phyloP scores from a whole-genome alignment of 2,888 invertebrate genomes.

The Microctonus brassicae region DNA sequence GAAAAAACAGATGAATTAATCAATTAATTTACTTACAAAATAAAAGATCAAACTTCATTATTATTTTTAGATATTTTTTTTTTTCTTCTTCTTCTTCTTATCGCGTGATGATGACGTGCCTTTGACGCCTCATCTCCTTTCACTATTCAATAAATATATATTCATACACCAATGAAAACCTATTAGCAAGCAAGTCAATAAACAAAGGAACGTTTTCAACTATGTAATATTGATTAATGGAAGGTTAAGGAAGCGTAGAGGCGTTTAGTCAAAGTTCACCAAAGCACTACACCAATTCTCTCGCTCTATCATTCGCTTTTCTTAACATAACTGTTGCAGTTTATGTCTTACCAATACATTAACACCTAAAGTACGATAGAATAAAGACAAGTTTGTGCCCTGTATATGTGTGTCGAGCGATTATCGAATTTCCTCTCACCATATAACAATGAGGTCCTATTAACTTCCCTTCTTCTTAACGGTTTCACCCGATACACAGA shows the following conservation, averaged over 20 bases:
- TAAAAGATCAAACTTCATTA: too few species aligned
- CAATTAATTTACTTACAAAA: too few species aligned
- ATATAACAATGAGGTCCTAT: slow-evolving; percentile 70
- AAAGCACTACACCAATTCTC: slow-evolving; percentile 54
- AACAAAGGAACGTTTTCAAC: slow-evolving; percentile 69
- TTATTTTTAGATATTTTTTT: too few species aligned
- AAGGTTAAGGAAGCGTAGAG: slow-evolving; percentile 70
- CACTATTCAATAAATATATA: background rate
- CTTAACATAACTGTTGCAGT: background rate
- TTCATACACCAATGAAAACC: slow-evolving; percentile 61
- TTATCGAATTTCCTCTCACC: slow-evolving; percentile 69
- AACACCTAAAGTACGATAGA: slow-evolving; percentile 36
- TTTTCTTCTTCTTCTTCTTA: too few species aligned
- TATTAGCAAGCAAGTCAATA: slow-evolving; percentile 68
- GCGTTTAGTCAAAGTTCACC: slow-evolving; percentile 69
- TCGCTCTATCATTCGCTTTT: background rate
- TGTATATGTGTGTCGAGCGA: slow-evolving; percentile 67
- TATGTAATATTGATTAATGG: slow-evolving; percentile 71
- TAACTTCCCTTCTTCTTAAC: slow-evolving; percentile 66
- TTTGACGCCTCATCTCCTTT: slow-evolving; percentile 12
- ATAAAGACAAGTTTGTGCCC: slow-evolving; percentile 45
- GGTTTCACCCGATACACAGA: slow-evolving; percentile 48
- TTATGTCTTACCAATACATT: slow-evolving; percentile 27
- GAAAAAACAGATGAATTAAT: too few species aligned
- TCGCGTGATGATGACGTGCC: background rate